phyloP scores from a whole-genome alignment of 1,140 invertebrate species.

The Pachyrhynchus sulphureomaculatus region DNA sequence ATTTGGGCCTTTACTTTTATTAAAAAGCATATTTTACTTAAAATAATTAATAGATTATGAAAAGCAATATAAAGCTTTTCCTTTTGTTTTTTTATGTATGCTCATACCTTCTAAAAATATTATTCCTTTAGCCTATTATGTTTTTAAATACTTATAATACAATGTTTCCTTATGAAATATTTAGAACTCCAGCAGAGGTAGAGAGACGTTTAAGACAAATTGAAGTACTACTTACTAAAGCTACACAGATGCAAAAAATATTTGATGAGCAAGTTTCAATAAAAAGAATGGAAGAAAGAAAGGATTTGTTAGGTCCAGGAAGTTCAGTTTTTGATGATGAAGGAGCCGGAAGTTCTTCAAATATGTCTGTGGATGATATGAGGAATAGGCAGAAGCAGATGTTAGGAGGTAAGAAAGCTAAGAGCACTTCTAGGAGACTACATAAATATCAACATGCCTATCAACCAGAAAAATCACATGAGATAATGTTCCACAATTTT shows the following conservation, averaged over 20 bases:
- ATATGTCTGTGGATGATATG: slow-evolving; percentile 32
- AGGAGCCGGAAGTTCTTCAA: background rate
- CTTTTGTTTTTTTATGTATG: no score
- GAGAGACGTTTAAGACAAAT: slow-evolving; percentile 61
- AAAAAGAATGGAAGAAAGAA: slow-evolving; percentile 40
- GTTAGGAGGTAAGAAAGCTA: slow-evolving; percentile 38
- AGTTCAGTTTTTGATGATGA: slow-evolving; percentile 13
- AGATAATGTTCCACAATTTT: no score
- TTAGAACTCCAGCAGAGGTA: slow-evolving; percentile 60
- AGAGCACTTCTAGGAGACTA: no score
- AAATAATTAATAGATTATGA: no score
- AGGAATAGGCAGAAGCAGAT: slow-evolving; percentile 41
- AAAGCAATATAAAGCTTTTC: no score
- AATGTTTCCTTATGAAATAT: slow-evolving; percentile 60
- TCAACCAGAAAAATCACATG: no score
- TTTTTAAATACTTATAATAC: slow-evolving; percentile 51
- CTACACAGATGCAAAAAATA: slow-evolving; percentile 58
- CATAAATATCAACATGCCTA: no score
- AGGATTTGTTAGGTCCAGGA: slow-evolving; percentile 34
- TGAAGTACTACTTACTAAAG: slow-evolving; percentile 60
- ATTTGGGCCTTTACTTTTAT: no score
- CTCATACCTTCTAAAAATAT: no score
- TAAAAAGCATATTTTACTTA: no score
- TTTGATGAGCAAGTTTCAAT: slow-evolving; percentile 53
- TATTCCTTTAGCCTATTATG: no score